Base-by-base conservation (phyloP, 1,140 invertebrate species). In the Ectropis grisescens region DNA sequence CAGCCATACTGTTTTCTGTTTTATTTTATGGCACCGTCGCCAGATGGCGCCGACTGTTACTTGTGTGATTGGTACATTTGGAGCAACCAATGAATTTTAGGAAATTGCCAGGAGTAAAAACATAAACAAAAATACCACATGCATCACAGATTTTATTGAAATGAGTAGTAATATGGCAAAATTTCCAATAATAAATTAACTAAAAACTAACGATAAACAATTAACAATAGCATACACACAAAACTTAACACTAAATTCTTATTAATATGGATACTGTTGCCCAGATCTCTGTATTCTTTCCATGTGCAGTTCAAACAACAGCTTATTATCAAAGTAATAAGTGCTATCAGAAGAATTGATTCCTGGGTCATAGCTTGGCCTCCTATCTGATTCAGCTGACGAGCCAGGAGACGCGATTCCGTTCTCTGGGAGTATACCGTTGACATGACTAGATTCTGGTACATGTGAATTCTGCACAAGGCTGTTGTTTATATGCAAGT, bases 401-500 rank as follows among this genome's bases (percentile, higher is more conserved):
- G 69, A 62, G 26, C 52, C 59, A 23, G 65, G 52, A 25, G 68
- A 67, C 15, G 68, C 59, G 33, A 70, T 62, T 22, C 53, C 57
- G 54, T 64, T 67, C 33, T 75, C 65, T 13, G 38, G 36, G 13
- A 31, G 48, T 33, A 74, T 56, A 25, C 61, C n/a, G n/a, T n/a
- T 72, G 26, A 46, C 42, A 44, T 72, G 69, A 65, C 57, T 69
- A 57, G 62, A 43, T 45, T 69, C 58, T 53, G 59, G 54, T 16
- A 57, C 53, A 42, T 68, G 66, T 41, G 36, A 34, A 32, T 61
- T 45, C 41, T 41, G 68, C n/a, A 48, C 46, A 14, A 74, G 53
- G 41, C 62, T 74, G 40, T 79, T 82, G 44, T 90, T 90, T 26
- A 92, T 87, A 49, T 91, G 89, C n/a, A 92, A 79, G 71, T 92